Percentiles rank a stretch among this genome's conserved stretches.
Evolutionary conservation across 1,140 invertebrate species (phyloP).

Genomic region (Drosophila willistoni): DNA sequence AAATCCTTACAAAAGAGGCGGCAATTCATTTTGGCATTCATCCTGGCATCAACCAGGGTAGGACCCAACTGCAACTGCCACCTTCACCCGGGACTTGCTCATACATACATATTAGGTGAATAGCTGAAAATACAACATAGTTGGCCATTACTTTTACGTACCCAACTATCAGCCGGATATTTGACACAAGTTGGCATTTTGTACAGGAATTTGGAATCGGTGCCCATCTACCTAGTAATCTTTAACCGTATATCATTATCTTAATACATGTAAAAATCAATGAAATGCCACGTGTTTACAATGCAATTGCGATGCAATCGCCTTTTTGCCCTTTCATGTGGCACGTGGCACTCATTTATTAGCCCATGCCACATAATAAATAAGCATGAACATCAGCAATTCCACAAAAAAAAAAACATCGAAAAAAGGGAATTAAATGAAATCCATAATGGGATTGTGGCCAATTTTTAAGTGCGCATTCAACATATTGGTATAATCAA

Average conservation of each 20-base stretch:
- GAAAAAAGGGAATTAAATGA: constrained; percentile 48
- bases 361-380: constrained; percentile 25
- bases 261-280: not conserved
- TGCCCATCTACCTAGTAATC: not conserved
- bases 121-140: not conserved
- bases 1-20: constrained; percentile 77
- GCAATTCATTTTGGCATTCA: constrained; percentile 78
- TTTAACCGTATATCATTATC: not conserved
- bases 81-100: constrained; percentile 57
- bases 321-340: not conserved
- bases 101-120: constrained; percentile 47
- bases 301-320: not conserved
- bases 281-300: not conserved
- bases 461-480: constrained; percentile 35
- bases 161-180: constrained; percentile 6
- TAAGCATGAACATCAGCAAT: constrained; percentile 19
- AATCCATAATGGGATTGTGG: constrained; percentile 36
- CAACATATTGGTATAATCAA: constrained; percentile 58
- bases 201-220: not conserved
- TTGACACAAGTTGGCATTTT: constrained; percentile 30
- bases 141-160: constrained; percentile 7
- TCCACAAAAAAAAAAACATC: constrained; percentile 25
- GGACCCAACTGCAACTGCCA: too few relatives aligned
- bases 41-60: constrained; percentile 42
- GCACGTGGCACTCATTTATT: constrained; percentile 48